Evolutionary conservation across 53 echinoderm and acorn worm species (phyloP).

Genomic region (Paracentrotus lividus): DNA sequence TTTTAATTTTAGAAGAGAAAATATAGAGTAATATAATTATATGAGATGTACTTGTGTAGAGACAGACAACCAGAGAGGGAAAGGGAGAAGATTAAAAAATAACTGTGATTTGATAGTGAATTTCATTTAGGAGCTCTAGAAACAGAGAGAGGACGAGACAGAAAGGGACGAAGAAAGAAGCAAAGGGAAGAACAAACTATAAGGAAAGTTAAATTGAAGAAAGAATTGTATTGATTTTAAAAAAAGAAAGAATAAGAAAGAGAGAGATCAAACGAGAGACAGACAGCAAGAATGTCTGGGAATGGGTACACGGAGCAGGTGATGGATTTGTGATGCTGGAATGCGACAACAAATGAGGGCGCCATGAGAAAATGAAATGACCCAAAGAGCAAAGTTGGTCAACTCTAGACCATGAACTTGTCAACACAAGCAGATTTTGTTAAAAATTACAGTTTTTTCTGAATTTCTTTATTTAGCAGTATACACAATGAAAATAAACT

Average conservation of each 20-base stretch:
- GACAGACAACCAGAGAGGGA: no score
- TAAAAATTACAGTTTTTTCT: no score
- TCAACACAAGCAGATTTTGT: constrained; percentile 24
- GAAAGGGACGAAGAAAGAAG: background rate
- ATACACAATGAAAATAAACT: no score
- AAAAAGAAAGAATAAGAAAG: background rate
- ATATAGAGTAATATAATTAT: no score
- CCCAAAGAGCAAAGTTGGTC: constrained; percentile 42
- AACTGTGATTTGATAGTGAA: background rate
- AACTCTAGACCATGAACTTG: constrained; percentile 56
- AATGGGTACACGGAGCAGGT: background rate
- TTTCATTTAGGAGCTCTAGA: background rate
- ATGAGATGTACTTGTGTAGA: no score
- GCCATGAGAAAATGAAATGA: constrained; percentile 41
- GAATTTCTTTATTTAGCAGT: no score
- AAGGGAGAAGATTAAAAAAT: background rate
- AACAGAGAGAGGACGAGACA: background rate
- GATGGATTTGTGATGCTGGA: constrained; percentile 13
- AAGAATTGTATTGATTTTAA: background rate
- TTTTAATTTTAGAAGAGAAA: no score
- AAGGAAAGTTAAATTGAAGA: background rate
- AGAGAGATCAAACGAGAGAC: background rate
- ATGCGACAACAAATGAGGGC: background rate
- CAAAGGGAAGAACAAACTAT: background rate
- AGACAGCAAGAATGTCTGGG: background rate